Base-by-base conservation (phyloP, 2,888 invertebrate species). In the Amiota minor region DNA sequence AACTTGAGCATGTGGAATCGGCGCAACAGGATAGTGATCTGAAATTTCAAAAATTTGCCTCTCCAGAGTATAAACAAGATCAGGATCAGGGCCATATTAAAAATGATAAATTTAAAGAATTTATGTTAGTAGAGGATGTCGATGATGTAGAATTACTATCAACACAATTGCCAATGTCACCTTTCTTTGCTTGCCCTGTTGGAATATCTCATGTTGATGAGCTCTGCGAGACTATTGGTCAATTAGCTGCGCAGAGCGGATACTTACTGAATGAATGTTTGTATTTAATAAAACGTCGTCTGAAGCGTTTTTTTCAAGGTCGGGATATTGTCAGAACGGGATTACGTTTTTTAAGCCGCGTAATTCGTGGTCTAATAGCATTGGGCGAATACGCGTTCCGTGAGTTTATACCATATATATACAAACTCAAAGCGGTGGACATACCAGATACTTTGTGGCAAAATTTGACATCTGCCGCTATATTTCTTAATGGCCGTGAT, bases 381-480 rank as follows among this genome's bases (percentile, higher is more conserved):
- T 47, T 90, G 16, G 90, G 90, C 0, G 90, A 90, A 73, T 88
- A 85, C 69, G 89, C 89, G 1, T 89, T 89, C 62, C 81, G 90
- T 0, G 89, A 90, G 76, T 86, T 90, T 67, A 88, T 89, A 74
- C 87, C 88, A 0, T 90, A 83, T 65, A 83, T 89, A 23, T 85
- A 88, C 72, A 86, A 88, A 74, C 76, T 90, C 11, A 83, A 88
- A 49, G 78, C 80, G 0, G 76, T 81, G 1, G 75, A 81, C 18
- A 77, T 88, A 18, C 88, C 89, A 0, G 88, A 88, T 8, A 82
- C 79, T 20, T 73, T 89, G 6, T 84, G 86, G 78, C 80, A 81
- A 53, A 85, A 88, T 76, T 82, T 90, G 74, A 81, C 86, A 45
- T 79, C 84, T 18, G 84, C 86, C 73, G 89, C 89, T 2, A 77